phyloP scores from a whole-genome alignment of 35 echinoderm and acorn worm species.

The Heliocidaris tuberculata region DNA sequence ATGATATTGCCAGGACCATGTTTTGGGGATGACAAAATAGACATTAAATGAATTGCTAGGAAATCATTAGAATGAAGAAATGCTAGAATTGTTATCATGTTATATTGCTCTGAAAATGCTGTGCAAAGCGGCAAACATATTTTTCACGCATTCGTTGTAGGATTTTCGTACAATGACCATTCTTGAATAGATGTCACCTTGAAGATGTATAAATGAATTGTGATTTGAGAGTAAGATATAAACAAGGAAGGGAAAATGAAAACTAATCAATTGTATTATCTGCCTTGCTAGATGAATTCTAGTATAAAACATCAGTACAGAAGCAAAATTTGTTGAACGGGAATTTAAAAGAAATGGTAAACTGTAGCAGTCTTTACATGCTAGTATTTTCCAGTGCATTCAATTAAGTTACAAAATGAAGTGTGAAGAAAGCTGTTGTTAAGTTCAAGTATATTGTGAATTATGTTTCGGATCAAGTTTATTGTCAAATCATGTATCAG shows the following conservation, averaged over 20 bases:
- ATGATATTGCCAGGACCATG: neutral
- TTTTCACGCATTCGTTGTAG: neutral
- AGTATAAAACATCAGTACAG: neutral
- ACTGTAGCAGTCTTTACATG: neutral
- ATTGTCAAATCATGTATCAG: neutral
- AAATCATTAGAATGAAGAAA: neutral
- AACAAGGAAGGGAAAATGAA: neutral
- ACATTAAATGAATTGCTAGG: neutral
- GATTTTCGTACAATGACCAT: neutral
- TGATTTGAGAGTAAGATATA: neutral
- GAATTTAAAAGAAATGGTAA: too few species aligned
- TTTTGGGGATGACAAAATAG: neutral
- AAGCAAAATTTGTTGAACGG: neutral
- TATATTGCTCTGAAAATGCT: neutral
- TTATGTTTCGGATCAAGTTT: neutral
- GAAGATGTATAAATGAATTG: neutral
- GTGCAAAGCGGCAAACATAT: neutral
- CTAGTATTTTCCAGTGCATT: neutral
- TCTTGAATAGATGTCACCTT: neutral
- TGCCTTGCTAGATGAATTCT: neutral
- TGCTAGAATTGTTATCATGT: neutral
- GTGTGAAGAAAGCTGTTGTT: too few species aligned
- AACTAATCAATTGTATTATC: neutral
- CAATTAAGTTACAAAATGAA: neutral
- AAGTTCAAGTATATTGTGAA: neutral